Percentiles rank a stretch among this genome's conserved stretches.
phyloP scores from a whole-genome alignment of 2,888 invertebrate species.

The Philonicus albiceps region DNA sequence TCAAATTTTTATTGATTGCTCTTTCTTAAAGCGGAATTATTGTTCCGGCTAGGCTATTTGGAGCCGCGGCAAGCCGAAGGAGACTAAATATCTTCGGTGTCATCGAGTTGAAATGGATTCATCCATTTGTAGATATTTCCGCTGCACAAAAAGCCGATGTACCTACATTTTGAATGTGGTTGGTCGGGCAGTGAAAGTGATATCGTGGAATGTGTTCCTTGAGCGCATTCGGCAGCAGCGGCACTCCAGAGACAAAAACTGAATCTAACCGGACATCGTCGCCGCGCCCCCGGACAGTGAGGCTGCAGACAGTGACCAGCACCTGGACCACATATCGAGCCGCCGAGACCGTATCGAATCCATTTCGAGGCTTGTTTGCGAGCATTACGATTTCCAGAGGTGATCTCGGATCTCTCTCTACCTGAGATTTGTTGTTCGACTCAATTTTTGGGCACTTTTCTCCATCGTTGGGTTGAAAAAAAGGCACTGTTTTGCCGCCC shows the following conservation, averaged over 20 bases:
- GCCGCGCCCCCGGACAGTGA: neutral
- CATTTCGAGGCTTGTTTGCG: neutral
- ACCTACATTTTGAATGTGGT: neutral
- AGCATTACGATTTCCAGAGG: neutral
- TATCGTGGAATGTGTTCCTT: constrained; percentile 34
- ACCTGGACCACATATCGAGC: neutral
- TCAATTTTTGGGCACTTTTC: neutral
- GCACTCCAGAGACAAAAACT: constrained; percentile 2
- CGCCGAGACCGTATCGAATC: neutral
- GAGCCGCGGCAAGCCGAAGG: neutral
- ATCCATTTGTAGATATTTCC: neutral
- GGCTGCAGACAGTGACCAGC: neutral
- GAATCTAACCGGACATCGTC: neutral
- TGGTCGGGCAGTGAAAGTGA: constrained; percentile 20
- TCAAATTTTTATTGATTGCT: constrained; percentile 25
- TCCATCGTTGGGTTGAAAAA: neutral
- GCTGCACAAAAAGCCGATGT: neutral
- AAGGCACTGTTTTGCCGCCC: neutral
- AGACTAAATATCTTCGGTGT: neutral
- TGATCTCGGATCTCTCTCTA: neutral
- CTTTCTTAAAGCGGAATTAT: constrained; percentile 6
- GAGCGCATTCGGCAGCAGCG: neutral
- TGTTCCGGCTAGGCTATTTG: constrained; percentile 2
- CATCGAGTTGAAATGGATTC: neutral
- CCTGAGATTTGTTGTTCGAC: neutral